Percentiles rank a stretch among this genome's conserved stretches.
phyloP scores from a whole-genome alignment of 2,113 vertebrate species.

The Ochotona curzoniae region DNA sequence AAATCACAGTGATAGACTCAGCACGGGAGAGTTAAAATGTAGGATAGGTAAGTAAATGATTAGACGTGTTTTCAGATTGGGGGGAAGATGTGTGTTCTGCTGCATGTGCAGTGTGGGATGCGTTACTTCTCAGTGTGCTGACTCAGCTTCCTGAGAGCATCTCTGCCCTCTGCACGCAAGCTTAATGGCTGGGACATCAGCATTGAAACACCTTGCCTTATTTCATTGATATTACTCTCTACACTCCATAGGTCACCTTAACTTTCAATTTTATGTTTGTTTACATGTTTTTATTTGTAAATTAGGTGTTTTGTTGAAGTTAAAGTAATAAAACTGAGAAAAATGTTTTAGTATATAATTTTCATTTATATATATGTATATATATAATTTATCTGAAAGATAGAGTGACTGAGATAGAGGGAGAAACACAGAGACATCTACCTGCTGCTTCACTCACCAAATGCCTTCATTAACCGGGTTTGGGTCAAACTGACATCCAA shows the following conservation, averaged over 20 bases:
- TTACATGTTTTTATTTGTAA: background rate
- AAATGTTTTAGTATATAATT: background rate
- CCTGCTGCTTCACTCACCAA: no score
- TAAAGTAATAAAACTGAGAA: background rate
- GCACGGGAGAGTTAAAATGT: background rate
- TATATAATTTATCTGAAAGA: no score
- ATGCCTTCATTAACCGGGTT: no score
- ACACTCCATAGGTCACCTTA: background rate
- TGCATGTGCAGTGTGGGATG: background rate
- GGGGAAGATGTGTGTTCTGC: background rate
- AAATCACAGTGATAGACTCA: background rate
- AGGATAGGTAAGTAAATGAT: background rate
- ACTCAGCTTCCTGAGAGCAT: background rate
- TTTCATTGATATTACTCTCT: background rate
- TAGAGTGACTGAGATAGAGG: no score
- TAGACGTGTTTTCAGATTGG: background rate
- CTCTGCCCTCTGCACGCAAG: background rate
- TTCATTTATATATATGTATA: background rate
- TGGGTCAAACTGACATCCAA: no score
- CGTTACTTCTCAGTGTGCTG: background rate
- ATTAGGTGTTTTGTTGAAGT: background rate
- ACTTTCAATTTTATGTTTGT: background rate
- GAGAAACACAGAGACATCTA: no score
- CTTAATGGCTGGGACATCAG: background rate
- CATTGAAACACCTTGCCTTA: background rate